Conservation (phyloP, 2,113 vertebrate genomes). For the Meleagris gallopavo region DNA sequence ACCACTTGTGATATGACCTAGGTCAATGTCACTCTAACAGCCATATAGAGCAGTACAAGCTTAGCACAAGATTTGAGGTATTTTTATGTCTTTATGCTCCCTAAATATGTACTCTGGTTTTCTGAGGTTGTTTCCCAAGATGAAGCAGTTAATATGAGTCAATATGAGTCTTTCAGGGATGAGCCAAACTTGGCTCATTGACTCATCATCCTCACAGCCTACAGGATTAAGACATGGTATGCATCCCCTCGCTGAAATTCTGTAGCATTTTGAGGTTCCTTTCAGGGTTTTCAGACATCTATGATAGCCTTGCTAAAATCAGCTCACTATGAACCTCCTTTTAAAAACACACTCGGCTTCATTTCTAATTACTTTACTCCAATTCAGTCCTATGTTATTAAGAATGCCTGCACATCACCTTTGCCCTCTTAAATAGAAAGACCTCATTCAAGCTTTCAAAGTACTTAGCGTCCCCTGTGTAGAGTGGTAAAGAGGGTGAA, state of each 20-base stretch:
- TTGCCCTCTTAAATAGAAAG: constrained; percentile 37
- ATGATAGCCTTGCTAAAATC: not conserved
- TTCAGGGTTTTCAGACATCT: constrained; percentile 1
- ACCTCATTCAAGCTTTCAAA: constrained; percentile 40
- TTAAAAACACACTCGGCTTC: not conserved
- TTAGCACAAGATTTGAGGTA: not conserved
- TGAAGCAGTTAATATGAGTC: not conserved
- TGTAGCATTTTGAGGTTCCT: not conserved
- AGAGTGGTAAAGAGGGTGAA: constrained; percentile 31
- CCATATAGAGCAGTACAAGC: not conserved
- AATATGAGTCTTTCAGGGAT: not conserved
- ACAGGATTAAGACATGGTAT: not conserved
- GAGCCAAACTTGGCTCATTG: not conserved
- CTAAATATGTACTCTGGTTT: not conserved
- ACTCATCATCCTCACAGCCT: not conserved
- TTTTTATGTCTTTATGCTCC: not conserved
- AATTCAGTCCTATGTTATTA: not conserved
- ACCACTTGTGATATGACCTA: not conserved
- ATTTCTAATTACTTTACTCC: not conserved
- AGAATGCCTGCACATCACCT: not conserved
- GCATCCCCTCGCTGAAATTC: not conserved
- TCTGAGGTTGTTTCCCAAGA: not conserved
- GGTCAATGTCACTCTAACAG: constrained; percentile 6
- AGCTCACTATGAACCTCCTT: not conserved
- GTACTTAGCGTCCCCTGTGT: not conserved